A percentile compares a stretch with the other conserved stretches of the same genome.
phyloP scores from a whole-genome alignment of 2,797 vertebrate species.

The Sebastiscus albofasciatus region DNA sequence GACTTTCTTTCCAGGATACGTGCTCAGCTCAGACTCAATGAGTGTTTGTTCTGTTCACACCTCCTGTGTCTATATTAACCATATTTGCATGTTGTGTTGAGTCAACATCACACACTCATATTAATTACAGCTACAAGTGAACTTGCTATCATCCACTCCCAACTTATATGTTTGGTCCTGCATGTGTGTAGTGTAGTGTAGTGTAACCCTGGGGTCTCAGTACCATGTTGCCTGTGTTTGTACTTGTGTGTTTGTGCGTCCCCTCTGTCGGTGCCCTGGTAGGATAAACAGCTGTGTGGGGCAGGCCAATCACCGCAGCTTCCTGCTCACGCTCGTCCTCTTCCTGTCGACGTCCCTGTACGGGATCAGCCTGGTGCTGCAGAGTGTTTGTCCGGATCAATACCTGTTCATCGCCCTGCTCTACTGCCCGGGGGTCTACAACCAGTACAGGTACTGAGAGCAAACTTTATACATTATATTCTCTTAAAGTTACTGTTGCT shows the following conservation, averaged over 20 bases:
- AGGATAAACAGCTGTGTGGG: conserved; percentile 99
- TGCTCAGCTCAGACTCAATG: neutral
- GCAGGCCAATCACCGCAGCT: conserved; percentile 92
- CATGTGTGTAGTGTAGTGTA: conserved; percentile 50
- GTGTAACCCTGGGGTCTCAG: conserved; percentile 44
- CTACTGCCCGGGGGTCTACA: conserved; percentile 95
- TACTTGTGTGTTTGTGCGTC: conserved; percentile 46
- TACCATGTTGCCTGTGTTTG: conserved; percentile 55
- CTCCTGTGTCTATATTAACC: neutral
- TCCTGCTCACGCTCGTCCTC: conserved; percentile 90
- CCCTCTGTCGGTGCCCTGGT: conserved; percentile 38
- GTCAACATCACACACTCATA: neutral
- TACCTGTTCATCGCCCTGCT: conserved; percentile 86
- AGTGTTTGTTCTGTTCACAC: conserved; percentile 6
- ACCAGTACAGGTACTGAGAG: conserved; percentile 89
- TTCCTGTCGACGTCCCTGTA: conserved; percentile 94
- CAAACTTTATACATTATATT: neutral
- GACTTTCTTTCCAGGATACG: conserved; percentile 3
- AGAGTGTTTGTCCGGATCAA: conserved; percentile 87
- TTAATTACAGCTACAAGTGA: neutral
- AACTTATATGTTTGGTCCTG: conserved; percentile 27
- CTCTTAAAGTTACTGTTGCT: neutral
- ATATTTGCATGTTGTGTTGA: conserved; percentile 12
- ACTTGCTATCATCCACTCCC: neutral
- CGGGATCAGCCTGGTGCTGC: conserved; percentile 91